phyloP scores from a whole-genome alignment of 2,888 invertebrate genomes.

The Heliconius hortense region DNA sequence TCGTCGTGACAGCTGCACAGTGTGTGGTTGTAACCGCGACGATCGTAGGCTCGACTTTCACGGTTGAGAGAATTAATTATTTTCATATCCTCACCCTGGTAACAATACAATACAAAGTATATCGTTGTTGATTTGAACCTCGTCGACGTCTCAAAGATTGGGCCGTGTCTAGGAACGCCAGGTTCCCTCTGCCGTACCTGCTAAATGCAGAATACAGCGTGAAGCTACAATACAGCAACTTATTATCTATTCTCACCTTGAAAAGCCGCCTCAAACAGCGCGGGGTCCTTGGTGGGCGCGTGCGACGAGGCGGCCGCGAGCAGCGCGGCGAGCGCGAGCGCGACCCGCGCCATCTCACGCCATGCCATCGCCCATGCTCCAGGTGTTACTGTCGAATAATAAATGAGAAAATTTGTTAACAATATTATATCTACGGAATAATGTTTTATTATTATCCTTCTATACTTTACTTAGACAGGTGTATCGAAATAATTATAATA shows the following conservation, averaged over 20 bases:
- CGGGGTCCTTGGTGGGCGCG: slow-evolving; percentile 67
- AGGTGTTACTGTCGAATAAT: slow-evolving; percentile 42
- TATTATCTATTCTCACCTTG: slow-evolving; percentile 71
- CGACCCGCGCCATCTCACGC: slow-evolving; percentile 71
- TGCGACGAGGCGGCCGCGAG: slow-evolving; percentile 58
- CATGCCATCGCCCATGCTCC: slow-evolving; percentile 73
- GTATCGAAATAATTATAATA: no score
- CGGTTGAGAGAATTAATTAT: no score
- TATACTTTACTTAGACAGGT: background rate
- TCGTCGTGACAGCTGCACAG: no score
- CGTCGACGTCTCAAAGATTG: no score
- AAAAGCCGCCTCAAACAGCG: slow-evolving; percentile 81
- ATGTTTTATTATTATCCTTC: background rate
- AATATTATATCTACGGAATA: background rate
- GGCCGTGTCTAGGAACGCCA: no score
- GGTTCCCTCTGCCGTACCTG: background rate
- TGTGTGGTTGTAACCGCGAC: no score
- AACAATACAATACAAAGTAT: no score
- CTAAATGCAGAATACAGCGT: background rate
- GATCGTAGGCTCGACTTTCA: no score
- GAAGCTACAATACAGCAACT: background rate
- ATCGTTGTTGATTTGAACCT: no score
- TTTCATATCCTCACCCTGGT: no score
- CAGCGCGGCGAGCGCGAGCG: slow-evolving; percentile 59
- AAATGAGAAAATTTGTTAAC: background rate